phyloP scores from a whole-genome alignment of 2,888 invertebrate genomes.

The Ischnura elegans region DNA sequence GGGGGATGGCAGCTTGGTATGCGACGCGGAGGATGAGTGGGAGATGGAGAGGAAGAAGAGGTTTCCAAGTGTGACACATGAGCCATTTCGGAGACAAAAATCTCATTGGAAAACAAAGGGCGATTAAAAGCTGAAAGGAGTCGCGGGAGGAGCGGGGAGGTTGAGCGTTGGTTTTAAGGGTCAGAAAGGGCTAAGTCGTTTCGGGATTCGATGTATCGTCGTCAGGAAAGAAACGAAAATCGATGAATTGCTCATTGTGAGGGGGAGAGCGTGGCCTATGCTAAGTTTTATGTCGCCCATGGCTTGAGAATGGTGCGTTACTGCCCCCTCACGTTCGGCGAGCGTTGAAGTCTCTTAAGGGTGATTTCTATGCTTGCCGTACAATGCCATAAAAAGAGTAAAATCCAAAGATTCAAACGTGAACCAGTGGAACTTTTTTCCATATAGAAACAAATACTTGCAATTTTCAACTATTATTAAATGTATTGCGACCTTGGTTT shows the following conservation, averaged over 20 bases:
- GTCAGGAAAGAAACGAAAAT: background rate
- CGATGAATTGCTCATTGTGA: background rate
- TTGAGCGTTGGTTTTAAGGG: background rate
- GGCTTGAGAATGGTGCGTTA: background rate
- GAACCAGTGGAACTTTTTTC: too few relatives aligned
- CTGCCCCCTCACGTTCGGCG: background rate
- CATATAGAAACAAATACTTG: too few relatives aligned
- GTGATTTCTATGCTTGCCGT: background rate
- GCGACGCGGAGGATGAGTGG: conserved; percentile 29
- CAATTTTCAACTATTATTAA: too few relatives aligned
- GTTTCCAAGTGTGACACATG: conserved; percentile 13
- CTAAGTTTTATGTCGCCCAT: background rate
- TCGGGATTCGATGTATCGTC: background rate
- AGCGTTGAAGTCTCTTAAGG: background rate
- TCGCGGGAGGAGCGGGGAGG: background rate
- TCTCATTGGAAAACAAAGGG: conserved; percentile 48
- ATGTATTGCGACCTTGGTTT: too few relatives aligned
- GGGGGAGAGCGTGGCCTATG: background rate
- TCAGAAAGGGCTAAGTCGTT: background rate
- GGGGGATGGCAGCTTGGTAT: background rate
- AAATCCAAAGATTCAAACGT: too few relatives aligned
- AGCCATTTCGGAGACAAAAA: conserved; percentile 34
- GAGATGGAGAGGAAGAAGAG: conserved; percentile 1
- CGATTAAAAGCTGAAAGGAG: conserved; percentile 36
- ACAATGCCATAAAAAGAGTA: too few relatives aligned